These are phyloP conservation scores for Hexactinellida sp. DNA, from an alignment of 37 sponge, comb jelly and placozoan genomes.

Conservation along the genomic window DNA sequence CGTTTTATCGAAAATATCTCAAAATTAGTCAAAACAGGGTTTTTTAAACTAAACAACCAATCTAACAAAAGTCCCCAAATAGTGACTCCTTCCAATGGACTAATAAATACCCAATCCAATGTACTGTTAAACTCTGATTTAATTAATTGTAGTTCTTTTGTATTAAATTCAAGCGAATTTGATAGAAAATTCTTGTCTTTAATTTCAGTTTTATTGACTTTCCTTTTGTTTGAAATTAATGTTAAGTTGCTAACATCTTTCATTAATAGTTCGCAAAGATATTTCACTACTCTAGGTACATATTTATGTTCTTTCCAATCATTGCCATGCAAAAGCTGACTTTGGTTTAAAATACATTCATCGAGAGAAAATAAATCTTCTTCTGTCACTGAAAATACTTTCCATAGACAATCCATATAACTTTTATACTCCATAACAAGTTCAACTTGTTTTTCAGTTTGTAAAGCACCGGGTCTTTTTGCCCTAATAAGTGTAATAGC, in stretches of 20 bases:
- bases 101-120: neutral
- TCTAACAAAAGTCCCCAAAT: neutral
- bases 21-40: neutral
- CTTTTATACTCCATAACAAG: slow-evolving; percentile 44
- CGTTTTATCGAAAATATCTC: neutral
- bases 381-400: slow-evolving; percentile 27
- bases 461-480: slow-evolving; percentile 70
- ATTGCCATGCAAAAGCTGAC: slow-evolving; percentile 39
- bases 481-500: slow-evolving; percentile 53
- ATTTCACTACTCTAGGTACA: slow-evolving; percentile 35
- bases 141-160: neutral
- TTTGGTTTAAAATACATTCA: slow-evolving; percentile 36
- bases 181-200: neutral
- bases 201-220: neutral
- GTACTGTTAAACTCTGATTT: neutral
- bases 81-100: neutral
- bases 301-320: slow-evolving; percentile 27
- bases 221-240: neutral
- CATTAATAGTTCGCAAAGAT: neutral
- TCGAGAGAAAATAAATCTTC: slow-evolving; percentile 11
- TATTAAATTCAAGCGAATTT: neutral
- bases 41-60: neutral
- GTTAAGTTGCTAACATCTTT: neutral
- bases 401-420: slow-evolving; percentile 53
- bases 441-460: slow-evolving; percentile 67